Conservation (phyloP, 2,797 vertebrate species). For the Carcharodon carcharias region DNA sequence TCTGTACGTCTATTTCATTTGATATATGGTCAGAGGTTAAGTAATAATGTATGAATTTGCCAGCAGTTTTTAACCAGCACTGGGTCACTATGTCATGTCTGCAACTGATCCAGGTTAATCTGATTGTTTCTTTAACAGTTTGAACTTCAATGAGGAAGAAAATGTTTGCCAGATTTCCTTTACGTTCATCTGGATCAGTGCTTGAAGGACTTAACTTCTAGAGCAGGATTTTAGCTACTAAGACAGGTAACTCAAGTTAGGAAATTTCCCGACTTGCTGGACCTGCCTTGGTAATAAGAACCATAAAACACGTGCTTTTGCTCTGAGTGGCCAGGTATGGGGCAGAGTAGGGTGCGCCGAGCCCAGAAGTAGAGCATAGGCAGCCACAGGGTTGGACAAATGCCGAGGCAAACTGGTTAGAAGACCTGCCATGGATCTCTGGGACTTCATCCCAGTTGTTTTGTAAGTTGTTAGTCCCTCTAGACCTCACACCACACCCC, state of each 20-base stretch:
- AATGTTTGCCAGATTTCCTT: not conserved
- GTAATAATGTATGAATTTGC: not conserved
- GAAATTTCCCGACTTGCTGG: not conserved
- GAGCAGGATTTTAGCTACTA: not conserved
- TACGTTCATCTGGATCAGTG: not conserved
- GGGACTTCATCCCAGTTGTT: not conserved
- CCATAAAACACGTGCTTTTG: not conserved
- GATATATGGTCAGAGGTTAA: not conserved
- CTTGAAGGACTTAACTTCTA: not conserved
- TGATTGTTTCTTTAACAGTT: not conserved
- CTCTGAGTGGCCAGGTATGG: not conserved
- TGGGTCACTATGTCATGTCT: not conserved
- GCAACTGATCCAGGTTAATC: not conserved
- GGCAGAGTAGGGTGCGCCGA: not conserved
- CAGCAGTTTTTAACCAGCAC: not conserved
- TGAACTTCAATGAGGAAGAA: not conserved
- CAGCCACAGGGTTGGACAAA: not conserved
- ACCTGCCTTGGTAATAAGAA: not conserved
- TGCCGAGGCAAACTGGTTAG: not conserved
- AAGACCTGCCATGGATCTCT: not conserved
- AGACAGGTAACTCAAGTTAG: not conserved
- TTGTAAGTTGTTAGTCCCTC: not conserved
- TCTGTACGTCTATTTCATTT: not conserved
- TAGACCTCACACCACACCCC: not conserved
- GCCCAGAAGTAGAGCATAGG: not conserved